Conservation (phyloP, 1,140 invertebrate species). For the Bombus confusus region DNA sequence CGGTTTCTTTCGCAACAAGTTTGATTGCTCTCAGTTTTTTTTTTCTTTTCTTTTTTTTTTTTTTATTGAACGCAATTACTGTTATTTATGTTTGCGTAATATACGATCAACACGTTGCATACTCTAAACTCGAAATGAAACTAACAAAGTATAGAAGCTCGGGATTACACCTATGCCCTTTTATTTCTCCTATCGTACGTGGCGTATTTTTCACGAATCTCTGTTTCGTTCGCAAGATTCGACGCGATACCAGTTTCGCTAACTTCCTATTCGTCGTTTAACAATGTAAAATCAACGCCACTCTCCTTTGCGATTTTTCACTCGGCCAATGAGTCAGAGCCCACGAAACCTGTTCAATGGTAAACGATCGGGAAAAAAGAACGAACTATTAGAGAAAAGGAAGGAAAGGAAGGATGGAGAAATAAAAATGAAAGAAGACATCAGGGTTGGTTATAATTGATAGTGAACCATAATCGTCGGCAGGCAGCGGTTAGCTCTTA, state of each 20-base stretch:
- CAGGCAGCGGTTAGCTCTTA: constrained; percentile 50
- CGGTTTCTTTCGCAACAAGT: background rate
- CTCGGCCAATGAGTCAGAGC: background rate
- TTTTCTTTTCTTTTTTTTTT: no score
- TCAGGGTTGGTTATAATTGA: constrained; percentile 33
- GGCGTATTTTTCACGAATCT: no score
- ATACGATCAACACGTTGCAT: background rate
- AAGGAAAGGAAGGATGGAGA: background rate
- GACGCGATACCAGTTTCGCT: background rate
- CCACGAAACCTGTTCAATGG: background rate
- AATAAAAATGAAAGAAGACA: background rate
- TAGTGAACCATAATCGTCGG: constrained; percentile 44
- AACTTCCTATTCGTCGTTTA: background rate
- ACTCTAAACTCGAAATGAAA: background rate
- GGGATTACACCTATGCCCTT: background rate
- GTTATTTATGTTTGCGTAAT: background rate
- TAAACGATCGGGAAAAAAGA: background rate
- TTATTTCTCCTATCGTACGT: background rate
- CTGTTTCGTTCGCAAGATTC: background rate
- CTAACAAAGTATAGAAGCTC: background rate
- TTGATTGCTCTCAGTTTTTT: background rate
- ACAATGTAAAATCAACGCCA: background rate
- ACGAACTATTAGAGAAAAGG: no score
- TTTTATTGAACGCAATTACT: background rate
- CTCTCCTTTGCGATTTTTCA: background rate